Evolutionary conservation across 2,888 invertebrate species (phyloP).

Genomic region (Aricia artaxerxes): DNA sequence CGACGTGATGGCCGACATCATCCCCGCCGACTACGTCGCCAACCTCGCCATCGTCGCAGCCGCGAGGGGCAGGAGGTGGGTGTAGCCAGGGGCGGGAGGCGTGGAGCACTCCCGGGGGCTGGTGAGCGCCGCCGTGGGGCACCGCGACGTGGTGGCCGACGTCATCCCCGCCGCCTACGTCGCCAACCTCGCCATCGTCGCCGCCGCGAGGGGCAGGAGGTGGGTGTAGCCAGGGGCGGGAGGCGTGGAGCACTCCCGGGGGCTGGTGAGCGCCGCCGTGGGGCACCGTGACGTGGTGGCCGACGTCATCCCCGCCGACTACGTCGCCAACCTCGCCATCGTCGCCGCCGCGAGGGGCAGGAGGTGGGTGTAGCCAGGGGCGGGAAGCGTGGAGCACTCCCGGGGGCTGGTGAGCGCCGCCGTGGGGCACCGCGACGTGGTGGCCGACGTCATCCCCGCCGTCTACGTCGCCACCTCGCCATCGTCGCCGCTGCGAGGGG

Average conservation of each 20-base stretch:
- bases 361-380: conserved; percentile 25
- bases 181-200: conserved; percentile 88
- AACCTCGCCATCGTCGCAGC: conserved; percentile 87
- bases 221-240: neutral
- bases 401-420: no score
- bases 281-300: no score
- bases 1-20: conserved; percentile 85
- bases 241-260: no score
- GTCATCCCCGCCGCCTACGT: conserved; percentile 83
- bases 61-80: conserved; percentile 37
- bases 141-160: conserved; percentile 85
- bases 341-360: conserved; percentile 67
- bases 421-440: no score
- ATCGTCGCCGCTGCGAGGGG: conserved; percentile 78
- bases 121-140: conserved; percentile 87
- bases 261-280: no score
- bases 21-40: conserved; percentile 84
- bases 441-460: no score
- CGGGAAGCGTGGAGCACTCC: no score
- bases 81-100: neutral
- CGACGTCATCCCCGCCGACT: no score
- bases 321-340: conserved; percentile 77
- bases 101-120: conserved; percentile 82
- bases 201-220: conserved; percentile 49
- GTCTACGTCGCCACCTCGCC: conserved; percentile 65